Evolutionary conservation across 1,140 invertebrate species (phyloP).

Genomic region (Megalopta genalis): DNA sequence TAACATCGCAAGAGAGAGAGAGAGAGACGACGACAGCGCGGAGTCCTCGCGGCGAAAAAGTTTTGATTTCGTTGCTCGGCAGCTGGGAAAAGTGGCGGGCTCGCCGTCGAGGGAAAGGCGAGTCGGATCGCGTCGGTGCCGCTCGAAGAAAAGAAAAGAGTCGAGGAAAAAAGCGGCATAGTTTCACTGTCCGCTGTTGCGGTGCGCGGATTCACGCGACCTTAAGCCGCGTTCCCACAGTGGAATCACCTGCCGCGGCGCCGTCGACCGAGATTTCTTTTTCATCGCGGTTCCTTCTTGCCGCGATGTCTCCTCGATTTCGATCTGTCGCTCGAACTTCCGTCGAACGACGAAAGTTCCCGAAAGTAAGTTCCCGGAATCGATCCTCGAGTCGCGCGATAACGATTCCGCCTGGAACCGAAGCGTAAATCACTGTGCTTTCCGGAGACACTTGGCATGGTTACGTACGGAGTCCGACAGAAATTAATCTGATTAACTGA

Average conservation of each 20-base stretch:
- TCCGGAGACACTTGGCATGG: too few species aligned
- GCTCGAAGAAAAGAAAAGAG: conserved; percentile 44
- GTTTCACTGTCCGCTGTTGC: conserved; percentile 44
- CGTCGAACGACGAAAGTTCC: too few species aligned
- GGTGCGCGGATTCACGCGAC: conserved; percentile 33
- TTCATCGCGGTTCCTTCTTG: not conserved
- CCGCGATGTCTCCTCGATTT: too few species aligned
- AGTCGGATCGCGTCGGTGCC: not conserved
- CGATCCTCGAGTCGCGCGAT: too few species aligned
- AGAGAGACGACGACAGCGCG: too few species aligned
- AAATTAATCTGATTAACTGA: too few species aligned
- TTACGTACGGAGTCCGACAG: too few species aligned
- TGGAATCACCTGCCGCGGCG: not conserved
- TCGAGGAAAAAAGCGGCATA: conserved; percentile 30
- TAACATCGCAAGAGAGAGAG: too few species aligned
- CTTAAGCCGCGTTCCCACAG: conserved; percentile 38
- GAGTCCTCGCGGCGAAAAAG: conserved; percentile 5
- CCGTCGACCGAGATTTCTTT: conserved; percentile 16
- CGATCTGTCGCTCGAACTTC: too few species aligned
- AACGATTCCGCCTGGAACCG: too few species aligned
- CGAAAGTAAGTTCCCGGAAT: too few species aligned
- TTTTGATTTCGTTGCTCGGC: conserved; percentile 27
- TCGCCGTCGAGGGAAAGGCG: conserved; percentile 21
- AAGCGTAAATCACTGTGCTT: too few species aligned
- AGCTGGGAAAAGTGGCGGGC: conserved; percentile 21